Conservation (phyloP, 2,888 invertebrate species). For the Alloplasta piceator region DNA sequence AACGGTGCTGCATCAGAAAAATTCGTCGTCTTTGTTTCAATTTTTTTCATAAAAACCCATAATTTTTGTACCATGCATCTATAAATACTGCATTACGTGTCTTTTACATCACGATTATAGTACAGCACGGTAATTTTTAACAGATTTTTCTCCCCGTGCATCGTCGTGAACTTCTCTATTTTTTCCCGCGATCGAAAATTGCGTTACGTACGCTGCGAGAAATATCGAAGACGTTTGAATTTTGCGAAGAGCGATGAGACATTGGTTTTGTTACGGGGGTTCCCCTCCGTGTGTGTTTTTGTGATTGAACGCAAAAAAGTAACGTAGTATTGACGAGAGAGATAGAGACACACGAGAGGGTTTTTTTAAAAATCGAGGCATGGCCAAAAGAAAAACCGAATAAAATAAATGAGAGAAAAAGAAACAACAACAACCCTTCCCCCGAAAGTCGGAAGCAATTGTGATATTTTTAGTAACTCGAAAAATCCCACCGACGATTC, state of each 20-base stretch:
- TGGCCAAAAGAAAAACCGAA: slow-evolving; percentile 32
- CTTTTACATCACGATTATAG: no score
- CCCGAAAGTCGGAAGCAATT: slow-evolving; percentile 67
- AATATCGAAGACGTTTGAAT: slow-evolving; percentile 4
- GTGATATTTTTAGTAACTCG: slow-evolving; percentile 77
- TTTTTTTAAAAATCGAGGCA: not conserved
- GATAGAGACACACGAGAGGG: not conserved
- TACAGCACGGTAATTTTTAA: no score
- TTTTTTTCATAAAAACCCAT: no score
- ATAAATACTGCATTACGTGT: no score
- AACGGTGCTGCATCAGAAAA: no score
- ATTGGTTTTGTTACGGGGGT: not conserved
- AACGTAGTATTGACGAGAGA: not conserved
- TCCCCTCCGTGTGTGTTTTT: slow-evolving; percentile 1
- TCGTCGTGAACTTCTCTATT: no score
- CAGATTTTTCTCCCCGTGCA: no score
- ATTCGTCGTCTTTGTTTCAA: no score
- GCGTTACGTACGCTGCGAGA: no score
- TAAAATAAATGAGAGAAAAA: slow-evolving; percentile 16
- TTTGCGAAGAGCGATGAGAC: slow-evolving; percentile 10
- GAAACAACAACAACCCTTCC: slow-evolving; percentile 65
- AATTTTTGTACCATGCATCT: no score
- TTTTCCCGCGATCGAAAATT: no score
- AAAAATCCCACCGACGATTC: slow-evolving; percentile 59
- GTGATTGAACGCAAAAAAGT: slow-evolving; percentile 2